Base-by-base conservation (phyloP, 2,888 invertebrate species). In the Caenorhabditis angaria region DNA sequence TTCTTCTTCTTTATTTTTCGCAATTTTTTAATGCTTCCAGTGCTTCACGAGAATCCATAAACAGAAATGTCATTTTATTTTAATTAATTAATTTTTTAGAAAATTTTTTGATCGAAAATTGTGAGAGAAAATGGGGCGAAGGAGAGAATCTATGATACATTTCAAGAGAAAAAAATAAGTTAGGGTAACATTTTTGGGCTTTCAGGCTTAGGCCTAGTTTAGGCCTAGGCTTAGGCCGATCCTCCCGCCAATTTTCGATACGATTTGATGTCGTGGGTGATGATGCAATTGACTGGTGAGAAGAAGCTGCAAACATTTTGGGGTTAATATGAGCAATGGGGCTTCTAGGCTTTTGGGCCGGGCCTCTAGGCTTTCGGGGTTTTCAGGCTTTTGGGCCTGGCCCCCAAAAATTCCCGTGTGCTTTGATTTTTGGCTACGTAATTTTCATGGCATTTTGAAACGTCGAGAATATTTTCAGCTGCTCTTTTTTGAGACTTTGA, bases 211-310 rank as follows among this genome's bases (percentile, higher is more conserved):
- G n/a, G n/a, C n/a, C n/a, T n/a, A n/a, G n/a, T n/a, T n/a, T n/a
- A n/a, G n/a, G n/a, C n/a, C n/a, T n/a, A n/a, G n/a, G n/a, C n/a
- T n/a, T n/a, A n/a, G n/a, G n/a, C 61, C 32, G 67, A 72, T 50
- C 72, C 72, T 48, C 68, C 65, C 20, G 82, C 82, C 48, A 80
- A 65, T 65, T 80, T 81, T 20, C 80, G 77, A 63, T 82, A 83
- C 59, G 79, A 82, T 64, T 75, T 72, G 57, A 79, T 71, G 60
- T 83, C 83, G 48, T 82, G 82, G 0, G 79, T 78, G 59, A 85
- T 82, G 70, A 85, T 83, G 74, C 85, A 85, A 61, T 84, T 83
- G 70, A 85, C 82, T 6, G 85, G 85, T 28, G 83, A 84, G 68
- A 85, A 85, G 66, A 66, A 74, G 25, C 62, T 62, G 55, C 10